A percentile compares a stretch with the other conserved stretches of the same genome.
phyloP scores from a whole-genome alignment of 2,888 invertebrate genomes.

The Drosophila subsilvestris region DNA sequence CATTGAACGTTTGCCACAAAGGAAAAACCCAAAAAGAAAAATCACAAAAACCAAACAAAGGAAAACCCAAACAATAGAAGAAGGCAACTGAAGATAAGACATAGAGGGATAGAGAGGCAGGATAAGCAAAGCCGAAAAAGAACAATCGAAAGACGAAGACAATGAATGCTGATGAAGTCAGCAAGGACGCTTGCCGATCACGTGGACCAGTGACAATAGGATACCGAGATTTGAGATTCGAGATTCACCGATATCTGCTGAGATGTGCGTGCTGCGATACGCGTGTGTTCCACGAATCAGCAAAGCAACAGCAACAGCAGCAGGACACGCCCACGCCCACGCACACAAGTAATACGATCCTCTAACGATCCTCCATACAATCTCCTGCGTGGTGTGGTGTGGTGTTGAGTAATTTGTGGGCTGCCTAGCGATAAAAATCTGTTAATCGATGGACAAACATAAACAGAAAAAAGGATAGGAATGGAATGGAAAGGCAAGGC shows the following conservation, averaged over 20 bases:
- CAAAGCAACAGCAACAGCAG: slow-evolving; percentile 45
- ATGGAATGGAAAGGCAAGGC: slow-evolving; percentile 38
- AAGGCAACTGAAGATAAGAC: slow-evolving; percentile 16
- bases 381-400: background rate
- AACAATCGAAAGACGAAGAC: slow-evolving; percentile 19
- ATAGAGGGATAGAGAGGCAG: slow-evolving; percentile 10
- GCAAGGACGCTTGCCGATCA: slow-evolving; percentile 40
- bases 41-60: slow-evolving; percentile 17
- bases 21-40: slow-evolving; percentile 17
- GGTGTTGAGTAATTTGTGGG: slow-evolving; percentile 77
- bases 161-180: slow-evolving; percentile 38
- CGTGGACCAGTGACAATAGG: slow-evolving; percentile 34
- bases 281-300: slow-evolving; percentile 71
- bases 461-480: slow-evolving; percentile 39
- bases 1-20: slow-evolving; percentile 20
- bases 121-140: slow-evolving; percentile 30
- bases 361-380: slow-evolving; percentile 10
- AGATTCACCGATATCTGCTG: slow-evolving; percentile 10
- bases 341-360: slow-evolving; percentile 62
- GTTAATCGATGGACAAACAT: slow-evolving; percentile 74
- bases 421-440: slow-evolving; percentile 62
- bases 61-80: slow-evolving; percentile 21
- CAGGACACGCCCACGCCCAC: slow-evolving; percentile 32
- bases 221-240: slow-evolving; percentile 18
- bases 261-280: slow-evolving; percentile 77